Conservation (phyloP, 92 coral and sea anemone species). For the Desmophyllum pertusum region DNA sequence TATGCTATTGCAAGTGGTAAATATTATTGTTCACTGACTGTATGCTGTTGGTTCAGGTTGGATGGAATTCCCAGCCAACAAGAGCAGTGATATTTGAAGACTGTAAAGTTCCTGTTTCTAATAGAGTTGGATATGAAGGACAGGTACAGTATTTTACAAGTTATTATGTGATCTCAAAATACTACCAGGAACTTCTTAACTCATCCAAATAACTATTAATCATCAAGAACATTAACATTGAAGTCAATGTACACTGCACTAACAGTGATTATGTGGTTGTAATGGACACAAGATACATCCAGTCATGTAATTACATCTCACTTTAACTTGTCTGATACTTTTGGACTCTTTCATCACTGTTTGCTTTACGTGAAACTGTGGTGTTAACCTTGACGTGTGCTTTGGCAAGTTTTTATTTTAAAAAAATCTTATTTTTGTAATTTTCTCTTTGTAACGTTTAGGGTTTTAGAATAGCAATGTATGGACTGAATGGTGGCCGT, state of each 20-base stretch:
- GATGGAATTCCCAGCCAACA: slow-evolving; percentile 92
- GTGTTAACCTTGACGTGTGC: background rate
- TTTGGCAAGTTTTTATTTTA: background rate
- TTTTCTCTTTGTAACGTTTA: background rate
- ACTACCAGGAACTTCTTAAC: no score
- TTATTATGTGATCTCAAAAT: background rate
- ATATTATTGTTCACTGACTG: background rate
- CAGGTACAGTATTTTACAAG: slow-evolving; percentile 54
- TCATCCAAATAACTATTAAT: no score
- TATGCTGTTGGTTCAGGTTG: slow-evolving; percentile 48
- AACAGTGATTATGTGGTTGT: no score
- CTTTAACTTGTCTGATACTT: no score
- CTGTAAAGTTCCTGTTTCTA: slow-evolving; percentile 72
- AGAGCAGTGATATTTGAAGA: slow-evolving; percentile 82
- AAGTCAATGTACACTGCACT: no score
- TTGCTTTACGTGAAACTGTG: no score
- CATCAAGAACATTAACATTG: no score
- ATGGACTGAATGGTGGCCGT: slow-evolving; percentile 86
- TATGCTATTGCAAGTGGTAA: no score
- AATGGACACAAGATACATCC: no score
- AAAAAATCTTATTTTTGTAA: no score
- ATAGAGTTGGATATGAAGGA: slow-evolving; percentile 78
- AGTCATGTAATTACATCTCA: no score
- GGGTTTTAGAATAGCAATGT: slow-evolving; percentile 86
- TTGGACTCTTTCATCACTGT: background rate